A percentile compares a stretch with the other conserved stretches of the same genome.
phyloP scores from a whole-genome alignment of 92 coral and sea anemone species.

The Actinernus sp. region DNA sequence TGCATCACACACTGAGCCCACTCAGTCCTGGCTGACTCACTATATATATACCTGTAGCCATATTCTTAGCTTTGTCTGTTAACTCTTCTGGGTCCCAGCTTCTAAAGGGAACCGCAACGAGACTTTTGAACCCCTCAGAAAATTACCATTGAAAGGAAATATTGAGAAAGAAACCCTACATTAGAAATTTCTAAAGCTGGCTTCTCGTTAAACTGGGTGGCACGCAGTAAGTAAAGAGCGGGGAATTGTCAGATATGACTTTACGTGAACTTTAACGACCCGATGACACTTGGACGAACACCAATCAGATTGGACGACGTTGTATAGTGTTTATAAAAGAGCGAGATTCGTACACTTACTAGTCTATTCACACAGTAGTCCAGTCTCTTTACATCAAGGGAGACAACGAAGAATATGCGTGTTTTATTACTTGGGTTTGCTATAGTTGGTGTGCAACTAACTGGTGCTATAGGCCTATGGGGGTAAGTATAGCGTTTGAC shows the following conservation, averaged over 20 bases:
- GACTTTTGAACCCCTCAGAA: no score
- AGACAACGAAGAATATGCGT: constrained; percentile 1
- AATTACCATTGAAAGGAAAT: no score
- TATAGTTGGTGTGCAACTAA: constrained; percentile 1
- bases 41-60: no score
- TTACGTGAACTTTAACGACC: background rate
- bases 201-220: no score
- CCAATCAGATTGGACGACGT: constrained; percentile 6
- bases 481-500: constrained; percentile 36
- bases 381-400: background rate
- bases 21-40: no score
- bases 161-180: no score
- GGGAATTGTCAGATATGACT: no score
- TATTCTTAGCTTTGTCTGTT: no score
- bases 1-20: no score
- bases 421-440: constrained; percentile 8
- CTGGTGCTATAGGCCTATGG: constrained; percentile 30
- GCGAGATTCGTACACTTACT: constrained; percentile 6
- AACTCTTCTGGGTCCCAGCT: no score
- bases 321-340: constrained; percentile 3
- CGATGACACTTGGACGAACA: constrained; percentile 5
- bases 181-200: no score
- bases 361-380: background rate
- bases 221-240: constrained; percentile 4
- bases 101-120: no score